Percentiles rank a stretch among this genome's conserved stretches.
Conservation (phyloP, 2,797 vertebrate genomes). For the Alcedo quadribrachys region DNA sequence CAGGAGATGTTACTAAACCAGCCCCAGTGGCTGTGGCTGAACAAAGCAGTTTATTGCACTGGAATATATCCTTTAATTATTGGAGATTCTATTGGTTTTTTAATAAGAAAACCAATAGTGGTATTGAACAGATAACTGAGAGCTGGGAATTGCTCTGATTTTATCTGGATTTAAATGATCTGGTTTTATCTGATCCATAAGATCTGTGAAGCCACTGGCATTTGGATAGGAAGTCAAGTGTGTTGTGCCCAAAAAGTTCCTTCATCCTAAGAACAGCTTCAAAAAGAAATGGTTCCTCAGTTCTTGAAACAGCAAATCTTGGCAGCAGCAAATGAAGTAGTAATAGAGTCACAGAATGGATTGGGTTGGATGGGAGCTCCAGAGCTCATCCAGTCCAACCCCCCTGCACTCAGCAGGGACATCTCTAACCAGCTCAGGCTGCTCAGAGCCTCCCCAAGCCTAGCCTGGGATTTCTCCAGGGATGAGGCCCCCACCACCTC, state of each 20-base stretch:
- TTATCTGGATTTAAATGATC: not conserved
- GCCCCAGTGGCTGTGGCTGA: accelerated
- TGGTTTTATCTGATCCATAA: not conserved
- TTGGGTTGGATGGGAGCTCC: too few species aligned
- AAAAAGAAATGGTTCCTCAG: not conserved
- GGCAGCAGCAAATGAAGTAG: not conserved
- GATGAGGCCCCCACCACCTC: too few species aligned
- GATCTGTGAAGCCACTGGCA: not conserved
- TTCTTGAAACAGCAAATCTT: not conserved
- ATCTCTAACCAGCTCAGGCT: too few species aligned
- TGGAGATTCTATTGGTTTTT: not conserved
- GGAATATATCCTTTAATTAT: not conserved
- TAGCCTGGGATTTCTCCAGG: too few species aligned
- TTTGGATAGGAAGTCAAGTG: not conserved
- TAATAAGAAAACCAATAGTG: accelerated
- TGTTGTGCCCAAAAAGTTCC: not conserved
- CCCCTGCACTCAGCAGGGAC: too few species aligned
- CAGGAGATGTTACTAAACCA: not conserved
- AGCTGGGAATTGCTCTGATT: not conserved
- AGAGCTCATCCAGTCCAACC: too few species aligned
- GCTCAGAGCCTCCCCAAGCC: too few species aligned
- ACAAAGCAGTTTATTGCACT: not conserved
- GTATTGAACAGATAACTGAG: not conserved
- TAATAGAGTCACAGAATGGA: not conserved
- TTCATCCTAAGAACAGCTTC: accelerated